phyloP scores from a whole-genome alignment of 2,113 vertebrate species.

The Speoplatyrhinus poulsoni region DNA sequence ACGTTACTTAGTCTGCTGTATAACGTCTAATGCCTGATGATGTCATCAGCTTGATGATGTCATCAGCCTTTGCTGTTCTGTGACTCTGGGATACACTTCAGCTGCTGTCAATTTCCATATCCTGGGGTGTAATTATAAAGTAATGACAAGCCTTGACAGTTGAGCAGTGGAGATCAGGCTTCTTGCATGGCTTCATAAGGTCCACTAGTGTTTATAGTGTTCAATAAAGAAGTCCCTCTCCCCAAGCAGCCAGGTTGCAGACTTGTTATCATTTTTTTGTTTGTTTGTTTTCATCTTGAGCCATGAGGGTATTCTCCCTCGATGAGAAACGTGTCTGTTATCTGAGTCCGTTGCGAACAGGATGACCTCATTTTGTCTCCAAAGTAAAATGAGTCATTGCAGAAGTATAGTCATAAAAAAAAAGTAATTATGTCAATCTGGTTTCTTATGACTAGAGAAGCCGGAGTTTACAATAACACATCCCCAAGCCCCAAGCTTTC shows the following conservation, averaged over 20 bases:
- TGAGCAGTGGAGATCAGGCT: not conserved
- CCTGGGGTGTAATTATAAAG: slow-evolving; percentile 60
- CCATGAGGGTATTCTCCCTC: slow-evolving; percentile 30
- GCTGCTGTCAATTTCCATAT: slow-evolving; percentile 56
- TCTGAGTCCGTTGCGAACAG: slow-evolving; percentile 35
- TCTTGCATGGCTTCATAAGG: not conserved
- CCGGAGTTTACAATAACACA: not conserved
- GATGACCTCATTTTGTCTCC: slow-evolving; percentile 9
- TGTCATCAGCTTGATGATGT: slow-evolving; percentile 19
- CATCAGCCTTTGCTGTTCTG: slow-evolving; percentile 22
- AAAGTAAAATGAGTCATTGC: slow-evolving; percentile 33
- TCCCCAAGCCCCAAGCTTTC: not conserved
- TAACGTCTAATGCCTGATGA: slow-evolving; percentile 5
- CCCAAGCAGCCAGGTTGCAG: not conserved
- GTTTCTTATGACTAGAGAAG: not conserved
- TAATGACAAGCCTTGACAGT: slow-evolving; percentile 59
- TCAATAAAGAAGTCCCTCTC: slow-evolving; percentile 29
- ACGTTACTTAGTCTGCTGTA: slow-evolving; percentile 10
- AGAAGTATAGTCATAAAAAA: slow-evolving; percentile 9
- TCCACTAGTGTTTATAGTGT: slow-evolving; percentile 1
- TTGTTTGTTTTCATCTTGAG: slow-evolving; percentile 55
- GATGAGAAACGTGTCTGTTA: slow-evolving; percentile 25
- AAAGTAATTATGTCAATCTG: slow-evolving; percentile 8
- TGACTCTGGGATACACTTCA: slow-evolving; percentile 27
- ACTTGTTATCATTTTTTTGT: slow-evolving; percentile 52